Base-by-base conservation (phyloP, 2,888 invertebrate species). In the Muschampia plurimacula region DNA sequence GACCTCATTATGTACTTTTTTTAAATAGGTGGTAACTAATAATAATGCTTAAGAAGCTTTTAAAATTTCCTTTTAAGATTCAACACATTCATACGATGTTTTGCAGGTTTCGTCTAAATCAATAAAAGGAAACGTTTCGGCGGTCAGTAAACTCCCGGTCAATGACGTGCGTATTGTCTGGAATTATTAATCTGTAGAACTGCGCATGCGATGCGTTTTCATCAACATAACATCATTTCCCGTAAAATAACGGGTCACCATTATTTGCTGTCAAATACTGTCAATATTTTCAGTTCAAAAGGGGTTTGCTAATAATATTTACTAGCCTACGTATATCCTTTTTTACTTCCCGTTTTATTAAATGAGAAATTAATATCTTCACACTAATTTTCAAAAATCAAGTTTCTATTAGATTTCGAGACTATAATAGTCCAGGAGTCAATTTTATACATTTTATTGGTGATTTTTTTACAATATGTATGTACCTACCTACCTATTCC, bases 61-160 rank as follows among this genome's bases (percentile, higher is more conserved):
- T 4, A 57, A 4, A 57, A 4, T 28, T 57, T 9, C 22, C 28
- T 57, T 10, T 57, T 12, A 57, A 57, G 22, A 5, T 10, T 57
- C 55, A 28, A 28, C 12, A 57, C 57, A 28, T 28, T 32, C 57
- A 57, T 57, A 57, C 28, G 55, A 39, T 2, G 62, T 69, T 59
- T 69, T 62, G 36, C 63, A 63, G 41, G 69, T 41, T 69, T 69
- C 55, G 63, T 28, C 52, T 55, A 69, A 63, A 63, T 63, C 22
- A 63, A 39, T 55, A 67, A 39, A 69, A 69, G 36, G 63, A 69
- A 69, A 60, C 46, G 15, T 69, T 69, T 69, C 7, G 28, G 9
- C 69, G 63, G 52, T 63, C 69, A 69, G 69, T 69, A 62, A 69
- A 63, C 69, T 36, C 62, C 13, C 49, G 69, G 69, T 69, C 69